A percentile compares a stretch with the other conserved stretches of the same genome.
These are phyloP conservation scores for Sarcophaga bullata DNA, from an alignment of 1,140 invertebrate genomes.

Conservation along the genomic window DNA sequence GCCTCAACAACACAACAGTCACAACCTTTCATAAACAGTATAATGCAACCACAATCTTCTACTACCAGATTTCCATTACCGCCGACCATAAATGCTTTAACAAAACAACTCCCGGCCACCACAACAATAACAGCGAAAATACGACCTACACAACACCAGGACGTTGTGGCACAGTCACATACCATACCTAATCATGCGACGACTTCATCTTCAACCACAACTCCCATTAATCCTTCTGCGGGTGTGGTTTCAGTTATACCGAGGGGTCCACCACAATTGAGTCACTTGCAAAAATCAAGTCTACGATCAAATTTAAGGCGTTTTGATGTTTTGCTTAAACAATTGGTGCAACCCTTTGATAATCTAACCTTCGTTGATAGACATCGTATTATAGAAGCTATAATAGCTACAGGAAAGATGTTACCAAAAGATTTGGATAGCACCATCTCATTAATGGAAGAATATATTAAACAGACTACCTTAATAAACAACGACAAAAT, in stretches of 20 bases:
- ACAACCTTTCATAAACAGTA: not conserved
- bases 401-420: slow-evolving; percentile 28
- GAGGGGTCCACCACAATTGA: not conserved
- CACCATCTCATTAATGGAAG: slow-evolving; percentile 41
- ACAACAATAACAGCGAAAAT: slow-evolving; percentile 44
- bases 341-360: slow-evolving; percentile 10
- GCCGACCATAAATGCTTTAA: slow-evolving; percentile 41
- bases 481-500: not conserved
- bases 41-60: not conserved
- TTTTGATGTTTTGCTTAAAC: slow-evolving; percentile 43
- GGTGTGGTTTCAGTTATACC: not conserved
- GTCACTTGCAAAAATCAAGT: slow-evolving; percentile 25
- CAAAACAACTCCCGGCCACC: slow-evolving; percentile 44
- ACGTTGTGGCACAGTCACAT: not conserved
- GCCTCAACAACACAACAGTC: not conserved
- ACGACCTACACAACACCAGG: not conserved
- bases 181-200: not conserved
- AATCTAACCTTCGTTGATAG: slow-evolving; percentile 42
- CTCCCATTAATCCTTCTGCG: not conserved
- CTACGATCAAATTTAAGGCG: slow-evolving; percentile 38
- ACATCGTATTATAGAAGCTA: slow-evolving; percentile 35
- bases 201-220: not conserved
- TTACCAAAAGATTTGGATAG: slow-evolving; percentile 39
- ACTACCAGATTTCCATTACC: not conserved
- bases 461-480: slow-evolving; percentile 32